Evolutionary conservation across 2,797 vertebrate species (phyloP).

Genomic region (Brachyrhaphis roseni): DNA sequence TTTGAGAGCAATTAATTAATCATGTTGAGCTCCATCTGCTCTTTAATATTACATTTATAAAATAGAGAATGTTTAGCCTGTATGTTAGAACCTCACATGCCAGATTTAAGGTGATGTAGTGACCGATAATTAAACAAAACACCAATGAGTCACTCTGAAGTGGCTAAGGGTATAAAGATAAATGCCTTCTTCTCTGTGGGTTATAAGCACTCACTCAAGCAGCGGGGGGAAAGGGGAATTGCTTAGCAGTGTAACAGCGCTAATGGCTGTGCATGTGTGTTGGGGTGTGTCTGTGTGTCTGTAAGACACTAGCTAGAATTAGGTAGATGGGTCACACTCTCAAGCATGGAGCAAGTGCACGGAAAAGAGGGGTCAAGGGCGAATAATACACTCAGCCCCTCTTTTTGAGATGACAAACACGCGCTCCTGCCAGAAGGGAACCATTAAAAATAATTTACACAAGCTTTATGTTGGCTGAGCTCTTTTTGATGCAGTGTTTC

Average conservation of each 20-base stretch:
- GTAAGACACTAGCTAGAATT: constrained; percentile 59
- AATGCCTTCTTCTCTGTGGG: constrained; percentile 47
- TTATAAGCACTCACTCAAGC: constrained; percentile 54
- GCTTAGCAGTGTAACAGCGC: constrained; percentile 56
- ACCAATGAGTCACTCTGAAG: constrained; percentile 51
- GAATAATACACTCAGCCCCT: constrained; percentile 67
- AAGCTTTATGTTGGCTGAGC: constrained; percentile 88
- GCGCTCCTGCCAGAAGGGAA: constrained; percentile 87
- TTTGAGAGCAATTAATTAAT: constrained; percentile 65
- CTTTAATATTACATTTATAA: constrained; percentile 55
- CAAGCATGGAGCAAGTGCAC: constrained; percentile 69
- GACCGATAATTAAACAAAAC: constrained; percentile 57
- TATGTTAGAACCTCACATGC: constrained; percentile 43
- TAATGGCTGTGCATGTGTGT: constrained; percentile 50
- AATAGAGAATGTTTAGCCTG: constrained; percentile 49
- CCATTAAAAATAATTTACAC: constrained; percentile 98
- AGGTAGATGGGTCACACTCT: constrained; percentile 74
- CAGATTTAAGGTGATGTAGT: constrained; percentile 47
- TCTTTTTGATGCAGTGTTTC: constrained; percentile 92
- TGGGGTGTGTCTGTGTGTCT: constrained; percentile 36
- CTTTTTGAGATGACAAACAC: constrained; percentile 89
- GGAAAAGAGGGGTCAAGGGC: constrained; percentile 81
- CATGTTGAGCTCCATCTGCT: constrained; percentile 59
- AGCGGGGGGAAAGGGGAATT: constrained; percentile 32
- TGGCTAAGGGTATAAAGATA: constrained; percentile 44